A percentile compares a stretch with the other conserved stretches of the same genome.
phyloP scores from a whole-genome alignment of 2,888 invertebrate genomes.

The Trachelus troglodyta region DNA sequence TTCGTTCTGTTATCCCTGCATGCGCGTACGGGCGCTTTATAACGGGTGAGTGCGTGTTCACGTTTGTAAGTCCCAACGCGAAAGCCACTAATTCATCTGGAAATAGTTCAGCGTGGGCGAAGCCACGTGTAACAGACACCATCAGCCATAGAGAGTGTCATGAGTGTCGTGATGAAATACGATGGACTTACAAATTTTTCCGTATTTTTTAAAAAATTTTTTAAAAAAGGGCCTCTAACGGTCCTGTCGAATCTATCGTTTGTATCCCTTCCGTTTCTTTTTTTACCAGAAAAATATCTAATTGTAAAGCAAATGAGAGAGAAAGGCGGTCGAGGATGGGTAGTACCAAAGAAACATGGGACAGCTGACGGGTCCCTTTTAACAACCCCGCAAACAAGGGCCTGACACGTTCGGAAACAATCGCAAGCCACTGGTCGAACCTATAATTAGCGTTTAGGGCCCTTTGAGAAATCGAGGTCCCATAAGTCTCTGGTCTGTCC shows the following conservation, averaged over 20 bases:
- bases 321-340: not conserved
- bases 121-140: constrained; percentile 12
- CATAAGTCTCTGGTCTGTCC: constrained; percentile 39
- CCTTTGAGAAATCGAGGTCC: constrained; percentile 40
- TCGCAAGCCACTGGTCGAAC: constrained; percentile 45
- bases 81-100: constrained; percentile 20
- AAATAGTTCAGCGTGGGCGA: constrained; percentile 20
- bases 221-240: not conserved
- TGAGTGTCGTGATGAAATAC: not conserved
- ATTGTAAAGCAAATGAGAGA: not conserved
- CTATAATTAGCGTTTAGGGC: constrained; percentile 57
- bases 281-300: not conserved
- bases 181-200: not conserved
- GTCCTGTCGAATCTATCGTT: not conserved
- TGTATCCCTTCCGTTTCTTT: not conserved
- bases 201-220: not conserved
- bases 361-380: constrained; percentile 32
- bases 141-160: not conserved
- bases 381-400: constrained; percentile 59
- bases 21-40: not conserved
- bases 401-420: constrained; percentile 57
- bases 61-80: not conserved
- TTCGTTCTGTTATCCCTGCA: constrained; percentile 4
- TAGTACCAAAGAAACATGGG: not conserved
- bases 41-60: not conserved